A percentile compares a stretch with the other conserved stretches of the same genome.
phyloP scores from a whole-genome alignment of 1,140 invertebrate species.

The Lasioglossum albipes region DNA sequence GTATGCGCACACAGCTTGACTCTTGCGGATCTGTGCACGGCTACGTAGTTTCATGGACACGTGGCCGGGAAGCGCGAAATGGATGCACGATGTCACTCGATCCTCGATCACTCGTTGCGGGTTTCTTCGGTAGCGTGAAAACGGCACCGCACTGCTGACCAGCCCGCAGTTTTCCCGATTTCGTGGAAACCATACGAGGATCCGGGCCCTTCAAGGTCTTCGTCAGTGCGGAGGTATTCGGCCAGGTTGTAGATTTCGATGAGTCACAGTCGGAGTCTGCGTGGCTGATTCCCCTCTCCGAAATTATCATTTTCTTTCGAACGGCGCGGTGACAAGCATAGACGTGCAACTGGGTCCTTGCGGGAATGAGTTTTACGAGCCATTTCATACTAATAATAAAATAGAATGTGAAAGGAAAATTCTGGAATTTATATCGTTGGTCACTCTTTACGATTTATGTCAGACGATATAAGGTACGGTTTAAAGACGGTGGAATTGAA shows the following conservation, averaged over 20 bases:
- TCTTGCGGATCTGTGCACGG: background rate
- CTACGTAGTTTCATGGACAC: slow-evolving; percentile 23
- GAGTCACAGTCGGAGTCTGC: background rate
- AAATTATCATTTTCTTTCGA: too few relatives aligned
- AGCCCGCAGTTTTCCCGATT: background rate
- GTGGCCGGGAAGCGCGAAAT: slow-evolving; percentile 33
- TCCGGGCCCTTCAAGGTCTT: background rate
- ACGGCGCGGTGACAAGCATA: too few relatives aligned
- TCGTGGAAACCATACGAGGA: background rate
- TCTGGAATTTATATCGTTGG: too few relatives aligned
- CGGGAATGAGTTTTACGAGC: too few relatives aligned
- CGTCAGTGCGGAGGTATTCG: background rate
- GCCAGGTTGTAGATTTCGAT: background rate
- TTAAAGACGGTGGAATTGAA: too few relatives aligned
- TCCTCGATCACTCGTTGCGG: slow-evolving; percentile 22
- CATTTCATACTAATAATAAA: too few relatives aligned
- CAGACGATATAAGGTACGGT: too few relatives aligned
- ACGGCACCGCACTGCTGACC: background rate
- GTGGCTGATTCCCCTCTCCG: too few relatives aligned
- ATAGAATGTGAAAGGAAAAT: too few relatives aligned
- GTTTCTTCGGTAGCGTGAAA: slow-evolving; percentile 28
- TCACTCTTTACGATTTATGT: too few relatives aligned
- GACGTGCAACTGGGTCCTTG: too few relatives aligned
- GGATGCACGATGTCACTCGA: slow-evolving; percentile 36
- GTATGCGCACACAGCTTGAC: background rate